Evolutionary conservation across 2,888 invertebrate species (phyloP), one percentile per base, ranked within the genome.

Genomic region (Volucella inanis): DNA sequence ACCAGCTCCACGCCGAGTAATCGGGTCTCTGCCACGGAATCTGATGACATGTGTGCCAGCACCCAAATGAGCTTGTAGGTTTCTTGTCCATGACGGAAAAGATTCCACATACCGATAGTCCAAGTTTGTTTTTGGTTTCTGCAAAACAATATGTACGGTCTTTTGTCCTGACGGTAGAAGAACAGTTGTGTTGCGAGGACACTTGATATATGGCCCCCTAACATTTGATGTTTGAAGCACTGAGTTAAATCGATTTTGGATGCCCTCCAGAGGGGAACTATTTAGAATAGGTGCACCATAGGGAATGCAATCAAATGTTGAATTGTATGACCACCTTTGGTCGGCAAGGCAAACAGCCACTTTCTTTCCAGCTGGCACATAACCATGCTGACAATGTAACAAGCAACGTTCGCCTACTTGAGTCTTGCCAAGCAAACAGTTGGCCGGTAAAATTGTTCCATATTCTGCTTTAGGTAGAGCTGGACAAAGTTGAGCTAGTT

Each of bases 71-170:
- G 93, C 94, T 87, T 93, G 93, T 80, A 95, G 91, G 81, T 93
- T 92, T 87, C 93, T 94, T 0, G 94, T 94, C 95, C 95, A 95
- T 2, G 92, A 87, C 2, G 95, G 95, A 57, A 93, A 92, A 0
- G 94, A 93, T 41, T 93, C 93, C 43, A 95, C 93, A 88, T 94
- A 93, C 87, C 94, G 94, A 85, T 94, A 95, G 89, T 95, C 94
- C 89, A 95, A 93, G 90, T 95, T 95, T 43, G 95, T 94, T 88
- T 94, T 90, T 0, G 94, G 94, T 71, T 90, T 90, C 38, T 91
- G 93, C 0, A 94, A 93, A 78, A 93, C 89, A n/a, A 92, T 90
- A 54, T 90, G 90, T 2, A 91, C 89, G 6, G 88, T 90, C 10
- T 82, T 87, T 50, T 91, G 90, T 0, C 88, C 89, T 0, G 87